Evolutionary conservation across 2,113 vertebrate genomes (phyloP).

Genomic region (Corydoras sp.): DNA sequence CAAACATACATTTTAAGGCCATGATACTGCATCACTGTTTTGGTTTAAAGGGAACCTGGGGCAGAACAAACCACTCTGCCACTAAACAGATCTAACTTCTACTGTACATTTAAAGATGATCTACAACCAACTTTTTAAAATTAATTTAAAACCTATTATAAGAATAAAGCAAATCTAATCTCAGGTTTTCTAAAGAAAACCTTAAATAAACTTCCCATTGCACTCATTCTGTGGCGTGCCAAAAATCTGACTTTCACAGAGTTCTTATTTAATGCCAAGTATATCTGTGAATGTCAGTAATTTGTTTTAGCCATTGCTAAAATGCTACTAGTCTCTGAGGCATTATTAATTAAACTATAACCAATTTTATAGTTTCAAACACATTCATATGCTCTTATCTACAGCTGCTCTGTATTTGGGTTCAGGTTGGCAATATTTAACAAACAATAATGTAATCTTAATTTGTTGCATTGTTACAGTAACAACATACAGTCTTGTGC

Average conservation of each 20-base stretch:
- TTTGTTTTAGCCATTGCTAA: slow-evolving; percentile 22
- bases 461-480: slow-evolving; percentile 40
- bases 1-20: slow-evolving; percentile 35
- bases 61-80: slow-evolving; percentile 16
- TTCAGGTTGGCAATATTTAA: slow-evolving; percentile 36
- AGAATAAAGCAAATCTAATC: slow-evolving; percentile 1
- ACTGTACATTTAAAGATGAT: slow-evolving; percentile 11
- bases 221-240: slow-evolving; percentile 10
- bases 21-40: slow-evolving; percentile 45
- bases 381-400: slow-evolving; percentile 56
- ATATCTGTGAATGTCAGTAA: slow-evolving; percentile 21
- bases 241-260: slow-evolving; percentile 22
- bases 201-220: slow-evolving; percentile 1
- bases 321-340: slow-evolving; percentile 48
- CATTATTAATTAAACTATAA: slow-evolving; percentile 46
- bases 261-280: slow-evolving; percentile 23
- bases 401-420: slow-evolving; percentile 56
- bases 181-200: slow-evolving; percentile 12
- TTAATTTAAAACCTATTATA: slow-evolving; percentile 6
- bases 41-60: slow-evolving; percentile 63
- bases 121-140: slow-evolving; percentile 22
- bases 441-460: slow-evolving; percentile 39
- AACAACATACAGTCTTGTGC: too few relatives aligned
- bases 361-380: slow-evolving; percentile 50
- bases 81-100: slow-evolving; percentile 5